Conservation (phyloP, 2,113 vertebrate species). For the Tychaedon coryphoeus region DNA sequence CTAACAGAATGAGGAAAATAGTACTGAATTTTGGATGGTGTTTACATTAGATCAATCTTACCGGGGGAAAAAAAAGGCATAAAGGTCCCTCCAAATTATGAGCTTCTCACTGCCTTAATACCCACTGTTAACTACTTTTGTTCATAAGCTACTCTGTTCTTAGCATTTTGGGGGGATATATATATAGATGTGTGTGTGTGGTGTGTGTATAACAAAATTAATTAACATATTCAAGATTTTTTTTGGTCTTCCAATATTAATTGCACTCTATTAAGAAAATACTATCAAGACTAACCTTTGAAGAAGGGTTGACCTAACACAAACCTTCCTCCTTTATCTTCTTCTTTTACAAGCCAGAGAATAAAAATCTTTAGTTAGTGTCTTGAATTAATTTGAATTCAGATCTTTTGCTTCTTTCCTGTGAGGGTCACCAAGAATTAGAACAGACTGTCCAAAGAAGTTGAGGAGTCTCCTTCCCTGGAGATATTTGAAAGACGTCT, state of each 20-base stretch:
- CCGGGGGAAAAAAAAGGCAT: background rate
- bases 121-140: background rate
- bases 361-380: background rate
- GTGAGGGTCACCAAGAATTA: background rate
- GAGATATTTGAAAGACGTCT: background rate
- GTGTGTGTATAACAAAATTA: background rate
- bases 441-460: background rate
- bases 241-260: background rate
- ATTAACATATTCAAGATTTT: background rate
- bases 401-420: background rate
- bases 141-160: background rate
- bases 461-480: background rate
- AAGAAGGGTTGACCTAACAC: background rate
- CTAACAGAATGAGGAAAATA: background rate
- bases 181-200: accelerated
- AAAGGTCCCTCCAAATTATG: background rate
- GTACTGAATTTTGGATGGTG: background rate
- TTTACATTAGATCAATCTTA: background rate
- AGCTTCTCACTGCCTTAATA: background rate
- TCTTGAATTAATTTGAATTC: background rate
- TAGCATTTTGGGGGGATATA: too few relatives aligned
- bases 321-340: background rate
- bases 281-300: background rate
- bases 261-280: background rate
- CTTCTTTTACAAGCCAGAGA: background rate